These are phyloP conservation scores for Pagetopsis macropterus DNA, from an alignment of 2,797 vertebrate species.

Conservation along the genomic window DNA sequence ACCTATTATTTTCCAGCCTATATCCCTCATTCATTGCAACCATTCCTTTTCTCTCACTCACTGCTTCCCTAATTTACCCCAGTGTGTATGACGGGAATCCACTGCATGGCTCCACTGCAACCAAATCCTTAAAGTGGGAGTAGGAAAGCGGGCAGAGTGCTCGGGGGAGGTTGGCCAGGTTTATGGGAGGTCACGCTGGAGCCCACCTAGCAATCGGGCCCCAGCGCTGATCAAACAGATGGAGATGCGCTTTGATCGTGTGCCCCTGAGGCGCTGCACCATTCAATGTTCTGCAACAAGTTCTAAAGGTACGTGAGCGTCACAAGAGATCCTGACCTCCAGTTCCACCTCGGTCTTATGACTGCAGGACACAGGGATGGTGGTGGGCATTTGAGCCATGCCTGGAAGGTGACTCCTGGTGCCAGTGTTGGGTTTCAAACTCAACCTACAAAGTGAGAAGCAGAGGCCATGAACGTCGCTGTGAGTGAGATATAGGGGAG, in stretches of 20 bases:
- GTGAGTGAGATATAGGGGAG: slow-evolving; percentile 10
- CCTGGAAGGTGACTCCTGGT: slow-evolving; percentile 80
- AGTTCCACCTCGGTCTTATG: slow-evolving; percentile 68
- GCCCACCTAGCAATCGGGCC: slow-evolving; percentile 42
- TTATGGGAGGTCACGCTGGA: slow-evolving; percentile 55
- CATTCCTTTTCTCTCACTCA: slow-evolving; percentile 56
- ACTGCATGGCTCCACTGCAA: slow-evolving; percentile 69
- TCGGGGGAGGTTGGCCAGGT: slow-evolving; percentile 58
- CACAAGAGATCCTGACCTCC: slow-evolving; percentile 46
- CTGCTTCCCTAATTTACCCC: slow-evolving; percentile 54
- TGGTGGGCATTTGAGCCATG: slow-evolving; percentile 60
- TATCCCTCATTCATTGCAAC: slow-evolving; percentile 22
- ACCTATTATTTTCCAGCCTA: slow-evolving; percentile 34
- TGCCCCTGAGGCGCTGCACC: slow-evolving; percentile 27
- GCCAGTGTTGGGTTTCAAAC: slow-evolving; percentile 80
- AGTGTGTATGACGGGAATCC: slow-evolving; percentile 63
- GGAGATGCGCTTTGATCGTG: slow-evolving; percentile 55
- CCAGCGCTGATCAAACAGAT: slow-evolving; percentile 50
- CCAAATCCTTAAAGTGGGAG: slow-evolving; percentile 66
- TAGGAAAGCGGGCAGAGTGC: slow-evolving; percentile 12
- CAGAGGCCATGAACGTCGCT: slow-evolving; percentile 32
- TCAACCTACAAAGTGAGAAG: slow-evolving; percentile 57
- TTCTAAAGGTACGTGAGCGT: slow-evolving; percentile 50
- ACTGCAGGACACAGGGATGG: slow-evolving; percentile 54
- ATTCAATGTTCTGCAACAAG: slow-evolving; percentile 32